Percentiles rank a stretch among this genome's conserved stretches.
These are phyloP conservation scores for Procapra przewalskii DNA, from an alignment of 2,113 vertebrate species.

Conservation along the genomic window DNA sequence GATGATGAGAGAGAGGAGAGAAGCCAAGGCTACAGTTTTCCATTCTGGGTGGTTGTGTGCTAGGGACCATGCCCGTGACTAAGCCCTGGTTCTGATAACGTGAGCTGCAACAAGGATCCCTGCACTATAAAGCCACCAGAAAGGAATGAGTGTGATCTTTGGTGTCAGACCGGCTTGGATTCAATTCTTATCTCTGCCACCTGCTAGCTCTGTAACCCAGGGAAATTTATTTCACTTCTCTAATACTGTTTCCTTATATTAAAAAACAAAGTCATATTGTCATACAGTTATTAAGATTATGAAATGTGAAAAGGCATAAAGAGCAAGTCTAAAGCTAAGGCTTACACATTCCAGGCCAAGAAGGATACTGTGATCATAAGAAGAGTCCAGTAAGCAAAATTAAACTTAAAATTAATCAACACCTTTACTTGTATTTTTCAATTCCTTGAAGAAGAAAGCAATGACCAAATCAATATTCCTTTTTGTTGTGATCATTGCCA, in stretches of 20 bases:
- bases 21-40: not conserved
- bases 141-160: not conserved
- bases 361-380: not conserved
- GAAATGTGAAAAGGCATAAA: not conserved
- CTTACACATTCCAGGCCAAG: not conserved
- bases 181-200: not conserved
- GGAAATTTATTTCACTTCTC: not conserved
- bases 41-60: too few species aligned
- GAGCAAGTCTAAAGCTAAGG: not conserved
- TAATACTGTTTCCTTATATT: not conserved
- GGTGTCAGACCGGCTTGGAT: not conserved
- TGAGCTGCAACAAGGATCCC: not conserved
- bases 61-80: not conserved
- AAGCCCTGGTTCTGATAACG: not conserved
- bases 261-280: not conserved
- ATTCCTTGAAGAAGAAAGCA: not conserved
- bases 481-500: not conserved
- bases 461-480: not conserved
- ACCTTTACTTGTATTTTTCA: conserved; percentile 9
- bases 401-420: not conserved
- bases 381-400: not conserved
- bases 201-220: not conserved
- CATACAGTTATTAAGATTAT: not conserved
- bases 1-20: not conserved
- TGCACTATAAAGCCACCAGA: not conserved